Evolutionary conservation across 2,113 vertebrate species (phyloP).

Genomic region (Galeopterus variegatus): DNA sequence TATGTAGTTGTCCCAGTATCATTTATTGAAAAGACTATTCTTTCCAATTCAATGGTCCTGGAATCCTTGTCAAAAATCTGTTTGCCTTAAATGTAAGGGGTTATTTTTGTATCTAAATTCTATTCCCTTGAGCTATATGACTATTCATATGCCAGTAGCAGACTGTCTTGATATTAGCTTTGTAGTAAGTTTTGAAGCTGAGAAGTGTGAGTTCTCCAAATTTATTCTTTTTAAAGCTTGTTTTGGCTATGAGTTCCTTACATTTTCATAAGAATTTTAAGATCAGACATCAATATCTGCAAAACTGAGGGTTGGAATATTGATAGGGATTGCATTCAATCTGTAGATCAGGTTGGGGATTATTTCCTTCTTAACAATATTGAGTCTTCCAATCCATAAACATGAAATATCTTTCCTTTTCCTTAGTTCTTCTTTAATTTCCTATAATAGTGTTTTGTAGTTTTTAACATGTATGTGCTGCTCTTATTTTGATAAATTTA

Average conservation of each 20-base stretch:
- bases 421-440: slow-evolving; percentile 29
- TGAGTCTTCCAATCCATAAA: background rate
- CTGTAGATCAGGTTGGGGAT: background rate
- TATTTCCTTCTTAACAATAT: background rate
- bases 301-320: background rate
- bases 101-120: background rate
- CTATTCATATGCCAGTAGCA: background rate
- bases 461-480: background rate
- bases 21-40: background rate
- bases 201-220: background rate
- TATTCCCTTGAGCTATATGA: background rate
- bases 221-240: background rate
- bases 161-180: background rate
- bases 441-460: background rate
- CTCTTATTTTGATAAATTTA: background rate
- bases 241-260: background rate
- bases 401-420: background rate
- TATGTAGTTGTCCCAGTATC: background rate
- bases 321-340: background rate
- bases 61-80: background rate
- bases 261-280: slow-evolving; percentile 19
- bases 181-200: slow-evolving; percentile 10
- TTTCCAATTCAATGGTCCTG: background rate
- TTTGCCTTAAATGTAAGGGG: background rate
- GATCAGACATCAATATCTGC: background rate